phyloP scores from a whole-genome alignment of 2,797 vertebrate genomes.

The Hemitrygon akajei region DNA sequence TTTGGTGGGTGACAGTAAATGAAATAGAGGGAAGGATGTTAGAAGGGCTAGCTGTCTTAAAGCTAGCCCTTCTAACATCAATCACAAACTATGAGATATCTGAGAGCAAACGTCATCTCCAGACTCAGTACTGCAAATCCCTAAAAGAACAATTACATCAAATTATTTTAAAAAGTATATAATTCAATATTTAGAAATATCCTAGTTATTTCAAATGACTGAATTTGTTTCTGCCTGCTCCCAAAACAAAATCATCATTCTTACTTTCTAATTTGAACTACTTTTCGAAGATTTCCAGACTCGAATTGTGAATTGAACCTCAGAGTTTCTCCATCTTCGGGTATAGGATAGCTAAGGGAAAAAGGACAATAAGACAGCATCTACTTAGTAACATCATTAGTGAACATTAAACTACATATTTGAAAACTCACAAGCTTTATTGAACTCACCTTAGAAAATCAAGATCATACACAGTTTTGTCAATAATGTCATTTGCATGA shows the following conservation, averaged over 20 bases:
- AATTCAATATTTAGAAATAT: neutral
- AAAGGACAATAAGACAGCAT: constrained; percentile 39
- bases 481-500: constrained; percentile 84
- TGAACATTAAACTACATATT: neutral
- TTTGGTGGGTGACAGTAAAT: neutral
- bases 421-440: neutral
- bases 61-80: neutral
- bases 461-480: constrained; percentile 89
- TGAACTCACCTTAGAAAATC: constrained; percentile 75
- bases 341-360: constrained; percentile 64
- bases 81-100: neutral
- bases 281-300: constrained; percentile 94
- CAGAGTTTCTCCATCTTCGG: constrained; percentile 76
- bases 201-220: neutral
- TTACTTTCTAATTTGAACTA: constrained; percentile 93
- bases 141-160: neutral
- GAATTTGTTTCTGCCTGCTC: neutral
- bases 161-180: neutral
- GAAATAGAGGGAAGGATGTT: neutral
- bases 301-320: constrained; percentile 98
- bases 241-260: constrained; percentile 41
- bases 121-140: neutral
- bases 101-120: neutral
- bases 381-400: neutral
- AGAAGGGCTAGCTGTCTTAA: neutral